Evolutionary conservation across 2,797 vertebrate species (phyloP), one percentile per base, ranked within the genome.

Genomic region (Sebastes itinus): DNA sequence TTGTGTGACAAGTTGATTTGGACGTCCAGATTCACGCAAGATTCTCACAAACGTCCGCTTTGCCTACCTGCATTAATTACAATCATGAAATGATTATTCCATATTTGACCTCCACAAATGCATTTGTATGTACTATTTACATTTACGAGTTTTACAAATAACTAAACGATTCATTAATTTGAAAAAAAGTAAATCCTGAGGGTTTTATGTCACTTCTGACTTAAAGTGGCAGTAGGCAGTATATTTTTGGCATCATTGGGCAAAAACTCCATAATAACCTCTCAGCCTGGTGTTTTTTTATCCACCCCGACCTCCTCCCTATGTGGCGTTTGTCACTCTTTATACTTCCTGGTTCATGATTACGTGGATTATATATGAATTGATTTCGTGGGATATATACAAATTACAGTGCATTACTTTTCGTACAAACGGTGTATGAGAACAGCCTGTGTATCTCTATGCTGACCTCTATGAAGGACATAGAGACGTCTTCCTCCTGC

Each of bases 391-490:
- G 46, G 46, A 49, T 49, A 20, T 49, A 49, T 20, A 20, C 46
- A 2, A 49, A 49, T 49, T 49, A 49, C 46, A 49, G 46, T 49
- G 46, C 46, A 20, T 49, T 49, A 4, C 46, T 49, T 49, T 49
- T 49, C 46, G n/a, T 54, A 25, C 20, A 20, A 23, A 52, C 7
- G 18, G 4, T 52, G 46, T 52, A 52, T 52, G 46, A 52, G 46
- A 52, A 52, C 46, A 52, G 18, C 46, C 46, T 52, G 18, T 0
- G 3, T 67, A 23, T 64, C 3, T 58, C 54, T 16, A n/a, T 30
- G 54, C 90, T 10, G 93, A 99, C 99, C 97, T 99, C 96, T 23
- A 99, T 92, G 87, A 99, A 99, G 81, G 96, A 95, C 88, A 97
- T 81, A 0, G 96, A 95, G 61, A 93, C 89, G 6, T 97, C 97